Conservation (phyloP, 2,888 invertebrate genomes). For the Nomada ferruginata region DNA sequence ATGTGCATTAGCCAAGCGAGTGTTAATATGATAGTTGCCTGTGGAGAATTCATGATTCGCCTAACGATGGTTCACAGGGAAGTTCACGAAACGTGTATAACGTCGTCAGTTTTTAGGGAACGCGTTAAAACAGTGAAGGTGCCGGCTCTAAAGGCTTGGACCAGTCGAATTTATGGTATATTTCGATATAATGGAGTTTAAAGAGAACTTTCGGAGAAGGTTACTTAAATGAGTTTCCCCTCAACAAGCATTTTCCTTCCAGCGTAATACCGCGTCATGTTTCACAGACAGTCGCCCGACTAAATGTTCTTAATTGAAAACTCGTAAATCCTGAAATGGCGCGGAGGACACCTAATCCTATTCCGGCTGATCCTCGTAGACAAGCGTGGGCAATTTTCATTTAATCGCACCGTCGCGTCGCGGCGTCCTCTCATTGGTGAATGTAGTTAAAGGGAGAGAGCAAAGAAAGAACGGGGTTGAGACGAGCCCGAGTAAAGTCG, state of each 20-base stretch:
- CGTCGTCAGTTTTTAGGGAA: not conserved
- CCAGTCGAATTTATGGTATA: not conserved
- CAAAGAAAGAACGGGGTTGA: slow-evolving; percentile 14
- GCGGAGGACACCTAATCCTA: slow-evolving; percentile 50
- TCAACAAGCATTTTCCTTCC: slow-evolving; percentile 8
- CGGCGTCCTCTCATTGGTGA: slow-evolving; percentile 26
- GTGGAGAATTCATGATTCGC: slow-evolving; percentile 34
- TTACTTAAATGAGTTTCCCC: slow-evolving; percentile 36
- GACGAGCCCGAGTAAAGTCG: slow-evolving; percentile 70
- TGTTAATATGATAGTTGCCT: slow-evolving; percentile 6
- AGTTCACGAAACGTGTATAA: not conserved
- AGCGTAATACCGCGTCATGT: slow-evolving; percentile 32
- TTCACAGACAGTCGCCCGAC: slow-evolving; percentile 42
- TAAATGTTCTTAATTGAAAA: slow-evolving; percentile 64
- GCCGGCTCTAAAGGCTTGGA: not conserved
- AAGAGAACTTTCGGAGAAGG: not conserved
- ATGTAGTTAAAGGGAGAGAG: slow-evolving; percentile 28
- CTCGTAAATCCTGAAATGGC: slow-evolving; percentile 51
- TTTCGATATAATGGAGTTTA: slow-evolving; percentile 21
- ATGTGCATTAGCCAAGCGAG: slow-evolving; percentile 17
- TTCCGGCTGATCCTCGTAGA: slow-evolving; percentile 46
- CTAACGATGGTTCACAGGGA: not conserved
- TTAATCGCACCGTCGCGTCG: slow-evolving; percentile 34
- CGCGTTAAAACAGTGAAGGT: slow-evolving; percentile 6
- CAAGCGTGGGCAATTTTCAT: slow-evolving; percentile 59